These are phyloP conservation scores for Apostichopus japonicus DNA, from an alignment of 35 echinoderm and acorn worm species.

Conservation along the genomic window DNA sequence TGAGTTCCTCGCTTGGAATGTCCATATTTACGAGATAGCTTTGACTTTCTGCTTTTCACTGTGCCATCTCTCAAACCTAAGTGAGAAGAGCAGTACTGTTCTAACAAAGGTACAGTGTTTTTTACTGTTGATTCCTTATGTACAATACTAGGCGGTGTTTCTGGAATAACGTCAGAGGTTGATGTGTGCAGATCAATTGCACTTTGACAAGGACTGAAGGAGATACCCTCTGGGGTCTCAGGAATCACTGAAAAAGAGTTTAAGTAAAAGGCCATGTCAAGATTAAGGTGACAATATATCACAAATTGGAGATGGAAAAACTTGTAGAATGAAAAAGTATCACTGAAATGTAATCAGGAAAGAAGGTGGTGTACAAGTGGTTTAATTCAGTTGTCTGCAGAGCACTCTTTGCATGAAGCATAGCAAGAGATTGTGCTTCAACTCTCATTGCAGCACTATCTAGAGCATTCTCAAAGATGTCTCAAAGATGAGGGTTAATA, in stretches of 20 bases:
- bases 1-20: background rate
- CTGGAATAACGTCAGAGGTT: background rate
- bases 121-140: background rate
- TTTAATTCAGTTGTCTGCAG: no score
- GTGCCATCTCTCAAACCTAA: background rate
- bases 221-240: background rate
- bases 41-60: background rate
- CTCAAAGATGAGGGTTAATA: no score
- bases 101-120: background rate
- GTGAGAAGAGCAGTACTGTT: background rate
- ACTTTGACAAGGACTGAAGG: background rate
- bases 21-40: slow-evolving; percentile 4
- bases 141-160: background rate
- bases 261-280: background rate
- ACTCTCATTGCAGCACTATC: no score
- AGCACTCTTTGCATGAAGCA: no score
- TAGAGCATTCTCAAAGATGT: no score
- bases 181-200: background rate
- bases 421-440: no score
- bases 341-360: no score
- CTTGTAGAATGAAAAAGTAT: no score
- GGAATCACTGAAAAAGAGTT: background rate
- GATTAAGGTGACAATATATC: no score
- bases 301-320: no score
- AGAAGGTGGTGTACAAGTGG: no score